Percentiles rank a stretch among this genome's conserved stretches.
These are phyloP conservation scores for Drosophila sp. DNA, from an alignment of 1,140 invertebrate species.

Conservation along the genomic window DNA sequence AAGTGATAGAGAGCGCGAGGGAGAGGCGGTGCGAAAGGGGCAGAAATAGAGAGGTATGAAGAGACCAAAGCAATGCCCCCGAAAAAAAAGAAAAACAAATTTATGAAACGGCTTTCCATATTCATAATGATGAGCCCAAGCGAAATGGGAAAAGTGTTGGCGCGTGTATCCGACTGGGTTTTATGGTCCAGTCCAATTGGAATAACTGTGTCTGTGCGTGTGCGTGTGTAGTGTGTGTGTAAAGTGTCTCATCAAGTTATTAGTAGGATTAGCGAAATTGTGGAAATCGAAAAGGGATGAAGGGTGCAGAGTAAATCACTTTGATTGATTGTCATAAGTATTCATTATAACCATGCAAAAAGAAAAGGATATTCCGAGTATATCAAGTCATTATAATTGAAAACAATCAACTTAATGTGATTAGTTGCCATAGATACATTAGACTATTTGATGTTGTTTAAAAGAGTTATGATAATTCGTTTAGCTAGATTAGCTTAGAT, in stretches of 20 bases:
- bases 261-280: conserved; percentile 24
- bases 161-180: conserved; percentile 64
- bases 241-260: conserved; percentile 11
- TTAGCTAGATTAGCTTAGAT: not conserved
- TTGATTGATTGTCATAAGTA: conserved; percentile 5
- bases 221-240: conserved; percentile 29
- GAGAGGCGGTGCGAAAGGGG: conserved; percentile 30
- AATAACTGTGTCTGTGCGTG: conserved; percentile 34
- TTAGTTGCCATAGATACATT: conserved; percentile 2
- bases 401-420: conserved; percentile 10
- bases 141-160: conserved; percentile 71
- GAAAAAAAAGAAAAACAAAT: conserved; percentile 60
- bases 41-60: conserved; percentile 9
- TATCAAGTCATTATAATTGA: not conserved
- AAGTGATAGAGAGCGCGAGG: not conserved
- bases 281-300: not conserved
- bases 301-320: not conserved
- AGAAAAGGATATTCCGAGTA: not conserved
- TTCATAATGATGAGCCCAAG: conserved; percentile 75
- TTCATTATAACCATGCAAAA: not conserved
- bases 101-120: conserved; percentile 79
- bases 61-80: conserved; percentile 1
- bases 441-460: too few relatives aligned
- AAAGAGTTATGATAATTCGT: not conserved
- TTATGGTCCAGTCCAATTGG: conserved; percentile 41